A percentile compares a stretch with the other conserved stretches of the same genome.
These are phyloP conservation scores for Myanophis thanlyinensis DNA, from an alignment of 2,113 vertebrate species.

Conservation along the genomic window DNA sequence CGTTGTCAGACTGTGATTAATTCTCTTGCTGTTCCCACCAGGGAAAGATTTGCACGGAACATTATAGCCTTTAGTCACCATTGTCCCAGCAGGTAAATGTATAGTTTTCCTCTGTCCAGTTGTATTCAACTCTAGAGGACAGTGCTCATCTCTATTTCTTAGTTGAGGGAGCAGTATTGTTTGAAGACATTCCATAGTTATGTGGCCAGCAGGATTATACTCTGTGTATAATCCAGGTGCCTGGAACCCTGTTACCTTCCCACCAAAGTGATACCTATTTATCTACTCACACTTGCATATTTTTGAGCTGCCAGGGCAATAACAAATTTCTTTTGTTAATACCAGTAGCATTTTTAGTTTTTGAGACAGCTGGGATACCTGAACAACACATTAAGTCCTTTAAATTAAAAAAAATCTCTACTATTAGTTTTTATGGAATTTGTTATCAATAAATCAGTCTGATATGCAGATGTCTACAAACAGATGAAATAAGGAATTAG, in stretches of 20 bases:
- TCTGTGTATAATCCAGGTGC: too few relatives aligned
- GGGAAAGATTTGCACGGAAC: not conserved
- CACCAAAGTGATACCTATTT: not conserved
- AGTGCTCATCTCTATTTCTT: not conserved
- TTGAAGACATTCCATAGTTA: not conserved
- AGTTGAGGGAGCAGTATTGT: not conserved
- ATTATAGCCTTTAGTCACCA: not conserved
- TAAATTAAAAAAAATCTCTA: too few relatives aligned
- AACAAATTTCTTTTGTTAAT: too few relatives aligned
- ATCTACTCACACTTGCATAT: not conserved
- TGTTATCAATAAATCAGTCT: too few relatives aligned
- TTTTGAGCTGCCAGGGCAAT: too few relatives aligned
- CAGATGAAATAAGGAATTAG: too few relatives aligned
- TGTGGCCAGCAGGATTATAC: not conserved
- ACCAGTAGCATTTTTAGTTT: too few relatives aligned
- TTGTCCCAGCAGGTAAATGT: not conserved
- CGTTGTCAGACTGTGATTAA: not conserved
- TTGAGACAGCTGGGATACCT: too few relatives aligned
- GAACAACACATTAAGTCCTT: too few relatives aligned
- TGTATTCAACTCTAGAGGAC: not conserved
- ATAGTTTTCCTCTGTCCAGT: not conserved
- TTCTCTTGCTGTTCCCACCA: not conserved
- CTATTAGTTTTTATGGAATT: too few relatives aligned
- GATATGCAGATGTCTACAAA: too few relatives aligned
- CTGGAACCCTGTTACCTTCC: not conserved